Conservation (phyloP, 2,888 invertebrate species). For the Trachelus troglodyta region DNA sequence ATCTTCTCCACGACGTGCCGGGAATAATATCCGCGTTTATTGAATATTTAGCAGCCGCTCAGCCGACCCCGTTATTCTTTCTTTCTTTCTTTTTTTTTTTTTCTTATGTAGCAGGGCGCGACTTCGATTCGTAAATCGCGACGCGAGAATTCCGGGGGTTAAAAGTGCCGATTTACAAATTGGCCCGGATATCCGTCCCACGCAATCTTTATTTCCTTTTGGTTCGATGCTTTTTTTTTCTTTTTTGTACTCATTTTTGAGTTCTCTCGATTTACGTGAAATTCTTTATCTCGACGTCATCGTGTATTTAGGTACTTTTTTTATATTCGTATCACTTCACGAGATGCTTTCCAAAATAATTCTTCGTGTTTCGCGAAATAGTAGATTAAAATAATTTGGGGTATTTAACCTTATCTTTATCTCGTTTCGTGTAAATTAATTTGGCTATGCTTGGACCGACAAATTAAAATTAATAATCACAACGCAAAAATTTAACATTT, state of each 20-base stretch:
- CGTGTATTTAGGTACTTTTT: too few species aligned
- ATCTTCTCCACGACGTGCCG: constrained; percentile 53
- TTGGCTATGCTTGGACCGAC: background rate
- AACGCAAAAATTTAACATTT: background rate
- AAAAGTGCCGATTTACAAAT: background rate
- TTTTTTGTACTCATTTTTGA: background rate
- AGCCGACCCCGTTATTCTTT: constrained; percentile 29
- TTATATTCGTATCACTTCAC: too few species aligned
- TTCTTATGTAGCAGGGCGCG: background rate
- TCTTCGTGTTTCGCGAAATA: too few species aligned
- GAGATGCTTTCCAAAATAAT: too few species aligned
- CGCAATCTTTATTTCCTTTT: background rate
- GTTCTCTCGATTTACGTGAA: background rate
- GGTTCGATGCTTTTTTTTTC: background rate
- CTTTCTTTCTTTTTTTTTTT: constrained; percentile 16
- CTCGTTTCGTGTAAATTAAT: too few species aligned
- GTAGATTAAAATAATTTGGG: too few species aligned
- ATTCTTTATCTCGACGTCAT: too few species aligned
- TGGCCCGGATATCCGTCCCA: background rate
- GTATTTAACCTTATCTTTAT: background rate
- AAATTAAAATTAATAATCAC: background rate
- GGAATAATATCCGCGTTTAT: constrained; percentile 63
- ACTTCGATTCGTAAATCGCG: constrained; percentile 42
- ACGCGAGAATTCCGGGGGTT: background rate
- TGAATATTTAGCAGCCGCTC: constrained; percentile 63